These are phyloP conservation scores for Drosophila meridiana DNA, from an alignment of 2,888 invertebrate species.

Conservation along the genomic window DNA sequence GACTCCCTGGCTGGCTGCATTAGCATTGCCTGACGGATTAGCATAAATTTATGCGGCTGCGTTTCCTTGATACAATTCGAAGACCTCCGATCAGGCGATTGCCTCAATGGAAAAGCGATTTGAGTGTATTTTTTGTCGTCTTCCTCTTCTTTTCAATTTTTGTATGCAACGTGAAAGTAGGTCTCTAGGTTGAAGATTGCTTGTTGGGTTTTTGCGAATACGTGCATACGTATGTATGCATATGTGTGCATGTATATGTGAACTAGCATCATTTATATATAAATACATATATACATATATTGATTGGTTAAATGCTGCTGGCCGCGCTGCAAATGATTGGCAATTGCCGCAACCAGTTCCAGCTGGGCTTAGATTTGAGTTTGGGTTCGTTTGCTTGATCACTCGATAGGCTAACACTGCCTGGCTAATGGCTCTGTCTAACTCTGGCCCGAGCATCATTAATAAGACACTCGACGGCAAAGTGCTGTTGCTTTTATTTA, in stretches of 20 bases:
- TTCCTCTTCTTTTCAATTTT: conserved; percentile 41
- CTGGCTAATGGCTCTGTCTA: conserved; percentile 65
- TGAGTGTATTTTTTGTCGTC: conserved; percentile 6
- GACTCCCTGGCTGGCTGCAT: conserved; percentile 58
- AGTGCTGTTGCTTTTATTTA: conserved; percentile 59
- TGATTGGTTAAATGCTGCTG: conserved; percentile 55
- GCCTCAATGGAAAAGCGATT: conserved; percentile 53
- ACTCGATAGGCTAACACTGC: conserved; percentile 28
- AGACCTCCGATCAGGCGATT: conserved; percentile 64
- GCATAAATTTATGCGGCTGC: conserved; percentile 67
- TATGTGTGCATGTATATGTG: conserved; percentile 17
- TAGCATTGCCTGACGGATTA: conserved; percentile 72
- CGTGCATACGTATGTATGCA: conserved; percentile 16
- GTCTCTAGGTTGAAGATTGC: conserved; percentile 71
- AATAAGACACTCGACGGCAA: conserved; percentile 51
- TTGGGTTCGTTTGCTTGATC: conserved; percentile 33
- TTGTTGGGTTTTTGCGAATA: conserved; percentile 55
- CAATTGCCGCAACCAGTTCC: conserved; percentile 72
- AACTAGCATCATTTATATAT: conserved; percentile 15
- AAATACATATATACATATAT: conserved; percentile 37
- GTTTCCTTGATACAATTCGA: conserved; percentile 79
- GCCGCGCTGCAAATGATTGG: conserved; percentile 52
- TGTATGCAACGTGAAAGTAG: conserved; percentile 71
- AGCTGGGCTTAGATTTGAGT: conserved; percentile 42
- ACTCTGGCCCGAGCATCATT: conserved; percentile 65